phyloP scores from a whole-genome alignment of 2,888 invertebrate genomes.

The Seira sanloemensis region DNA sequence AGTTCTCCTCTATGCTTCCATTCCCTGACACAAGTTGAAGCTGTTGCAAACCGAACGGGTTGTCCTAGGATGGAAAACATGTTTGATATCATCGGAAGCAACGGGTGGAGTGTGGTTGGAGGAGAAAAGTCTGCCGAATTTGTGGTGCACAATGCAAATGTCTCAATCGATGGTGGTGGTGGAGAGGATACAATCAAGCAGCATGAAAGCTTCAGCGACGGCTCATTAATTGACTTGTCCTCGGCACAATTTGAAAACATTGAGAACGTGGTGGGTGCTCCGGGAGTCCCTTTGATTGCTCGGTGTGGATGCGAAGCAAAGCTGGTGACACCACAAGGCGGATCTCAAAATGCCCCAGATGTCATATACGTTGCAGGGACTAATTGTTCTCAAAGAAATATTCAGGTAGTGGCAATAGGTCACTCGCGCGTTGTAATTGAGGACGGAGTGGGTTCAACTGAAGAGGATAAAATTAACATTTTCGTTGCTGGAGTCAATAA shows the following conservation, averaged over 20 bases:
- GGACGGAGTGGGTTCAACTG: background rate
- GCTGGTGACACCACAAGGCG: background rate
- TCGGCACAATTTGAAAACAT: background rate
- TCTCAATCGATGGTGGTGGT: background rate
- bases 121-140: slow-evolving; percentile 16
- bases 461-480: background rate
- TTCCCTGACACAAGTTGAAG: background rate
- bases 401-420: background rate
- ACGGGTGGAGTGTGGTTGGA: background rate
- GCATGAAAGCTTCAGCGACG: background rate
- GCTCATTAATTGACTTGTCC: background rate
- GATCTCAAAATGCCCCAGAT: background rate
- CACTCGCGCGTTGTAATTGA: background rate
- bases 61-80: background rate
- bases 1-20: slow-evolving; percentile 5
- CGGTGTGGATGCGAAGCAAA: background rate
- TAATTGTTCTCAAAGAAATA: background rate
- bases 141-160: background rate
- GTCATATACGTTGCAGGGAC: background rate
- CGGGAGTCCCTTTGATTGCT: background rate
- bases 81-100: background rate
- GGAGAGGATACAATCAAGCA: background rate
- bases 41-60: background rate
- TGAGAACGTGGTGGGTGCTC: background rate
- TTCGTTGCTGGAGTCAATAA: background rate